Conservation (phyloP, 2,113 vertebrate genomes). For the Cinclus mexicanus region DNA sequence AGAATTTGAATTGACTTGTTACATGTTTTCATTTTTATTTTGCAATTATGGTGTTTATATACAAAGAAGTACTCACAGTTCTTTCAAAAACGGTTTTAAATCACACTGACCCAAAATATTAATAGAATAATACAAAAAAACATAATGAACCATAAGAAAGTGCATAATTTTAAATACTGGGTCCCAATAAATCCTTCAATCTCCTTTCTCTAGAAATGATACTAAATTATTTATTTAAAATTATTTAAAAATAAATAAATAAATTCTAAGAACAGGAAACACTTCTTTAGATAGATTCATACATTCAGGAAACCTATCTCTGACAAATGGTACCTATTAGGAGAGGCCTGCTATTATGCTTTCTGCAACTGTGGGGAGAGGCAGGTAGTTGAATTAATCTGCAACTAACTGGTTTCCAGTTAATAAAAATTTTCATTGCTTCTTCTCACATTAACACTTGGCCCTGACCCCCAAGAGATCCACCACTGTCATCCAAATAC, state of each 20-base stretch:
- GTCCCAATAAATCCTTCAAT: background rate
- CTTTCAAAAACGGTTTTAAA: background rate
- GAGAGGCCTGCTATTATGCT: background rate
- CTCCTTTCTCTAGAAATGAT: background rate
- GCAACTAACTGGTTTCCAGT: background rate
- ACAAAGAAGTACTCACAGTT: background rate
- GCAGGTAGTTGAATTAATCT: background rate
- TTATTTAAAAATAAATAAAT: too few species aligned
- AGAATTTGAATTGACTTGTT: background rate
- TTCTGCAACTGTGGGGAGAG: background rate
- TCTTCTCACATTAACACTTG: background rate
- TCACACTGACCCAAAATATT: background rate
- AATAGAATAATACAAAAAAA: background rate
- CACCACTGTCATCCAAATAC: background rate
- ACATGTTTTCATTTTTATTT: background rate
- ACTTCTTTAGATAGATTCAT: background rate
- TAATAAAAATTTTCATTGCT: background rate
- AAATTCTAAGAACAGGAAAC: background rate
- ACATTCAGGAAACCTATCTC: background rate
- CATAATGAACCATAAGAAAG: background rate
- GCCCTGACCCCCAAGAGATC: background rate
- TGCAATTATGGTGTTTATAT: rapidly evolving
- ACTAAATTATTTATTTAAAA: too few species aligned
- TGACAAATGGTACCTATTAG: background rate
- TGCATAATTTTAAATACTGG: background rate